These are phyloP conservation scores for Trichoplusia ni DNA, from an alignment of 1,140 invertebrate genomes.

Conservation along the genomic window DNA sequence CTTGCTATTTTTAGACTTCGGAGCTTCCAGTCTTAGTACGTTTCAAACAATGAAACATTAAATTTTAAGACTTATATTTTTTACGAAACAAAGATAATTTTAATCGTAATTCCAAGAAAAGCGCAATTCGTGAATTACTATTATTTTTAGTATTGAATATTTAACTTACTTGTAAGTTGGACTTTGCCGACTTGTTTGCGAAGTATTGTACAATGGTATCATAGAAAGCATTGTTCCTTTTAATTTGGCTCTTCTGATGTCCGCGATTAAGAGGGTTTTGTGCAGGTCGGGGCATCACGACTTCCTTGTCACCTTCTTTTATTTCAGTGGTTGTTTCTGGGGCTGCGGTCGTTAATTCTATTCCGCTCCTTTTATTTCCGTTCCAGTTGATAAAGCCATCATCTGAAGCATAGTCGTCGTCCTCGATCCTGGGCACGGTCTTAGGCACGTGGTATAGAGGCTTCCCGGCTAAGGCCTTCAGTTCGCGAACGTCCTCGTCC, in stretches of 20 bases:
- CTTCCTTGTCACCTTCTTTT: conserved; percentile 83
- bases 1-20: conserved; percentile 77
- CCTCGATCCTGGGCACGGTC: conserved; percentile 66
- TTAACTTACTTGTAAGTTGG: conserved; percentile 59
- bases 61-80: neutral
- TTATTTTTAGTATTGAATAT: too few species aligned
- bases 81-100: neutral
- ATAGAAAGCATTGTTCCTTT: conserved; percentile 72
- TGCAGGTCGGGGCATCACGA: conserved; percentile 83
- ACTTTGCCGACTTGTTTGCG: conserved; percentile 64
- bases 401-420: conserved; percentile 73
- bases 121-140: too few species aligned
- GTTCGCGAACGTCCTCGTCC: conserved; percentile 83
- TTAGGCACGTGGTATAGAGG: conserved; percentile 77
- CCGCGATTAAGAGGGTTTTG: conserved; percentile 49
- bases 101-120: too few species aligned
- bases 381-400: conserved; percentile 81
- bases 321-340: conserved; percentile 44
- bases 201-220: conserved; percentile 75
- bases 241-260: conserved; percentile 49
- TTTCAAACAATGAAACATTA: conserved; percentile 33
- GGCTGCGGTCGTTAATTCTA: conserved; percentile 48
- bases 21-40: conserved; percentile 51
- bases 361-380: conserved; percentile 76
- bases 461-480: conserved; percentile 82